Base-by-base conservation (phyloP, 2,888 invertebrate species). In the Odontocolon sp. region DNA sequence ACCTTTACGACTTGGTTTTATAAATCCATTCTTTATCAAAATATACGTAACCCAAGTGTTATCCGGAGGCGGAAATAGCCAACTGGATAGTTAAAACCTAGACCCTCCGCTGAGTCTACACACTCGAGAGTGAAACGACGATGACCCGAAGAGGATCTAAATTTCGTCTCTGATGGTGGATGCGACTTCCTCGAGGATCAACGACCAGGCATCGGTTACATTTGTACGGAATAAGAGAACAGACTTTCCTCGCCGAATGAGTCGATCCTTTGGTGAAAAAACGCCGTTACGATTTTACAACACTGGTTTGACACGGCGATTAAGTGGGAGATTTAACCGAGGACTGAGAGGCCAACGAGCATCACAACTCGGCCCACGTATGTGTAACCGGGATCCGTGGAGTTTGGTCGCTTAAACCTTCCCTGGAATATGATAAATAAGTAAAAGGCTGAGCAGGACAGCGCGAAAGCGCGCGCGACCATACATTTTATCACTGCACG, bases 221-320 rank as follows among this genome's bases (percentile, higher is more conserved):
- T n/a, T n/a, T n/a, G n/a, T n/a, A n/a, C n/a, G n/a, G n/a, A n/a
- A n/a, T n/a, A n/a, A n/a, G n/a, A n/a, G n/a, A n/a, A n/a, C n/a
- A 2, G 16, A 54, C 8, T 33, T 26, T 50, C 21, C 23, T 47
- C 18, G 5, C 14, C 23, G 14, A 47, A 16, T 45, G 45, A 45
- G 16, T 33, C 18, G 54, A 18, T 54, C 31, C 36, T 11, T 11
- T 11, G 28, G 11, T 8, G 42, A 56, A 8, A 70, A 40, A 28
- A 33, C 14, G 54, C 66, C 66, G 61, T 76, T 67, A 67, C 71
- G 71, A 71, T 76, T 89, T 89, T 89, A 89, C 88, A 88, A 85
- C 87, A 86, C 86, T 85, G 84, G 87, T 87, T 87, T 87, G 87
- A 88, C 87, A 87, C 84, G 87, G 85, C 88, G 88, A 89, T 90